Conservation (phyloP, 2,888 invertebrate species). For the Hyles lineata region DNA sequence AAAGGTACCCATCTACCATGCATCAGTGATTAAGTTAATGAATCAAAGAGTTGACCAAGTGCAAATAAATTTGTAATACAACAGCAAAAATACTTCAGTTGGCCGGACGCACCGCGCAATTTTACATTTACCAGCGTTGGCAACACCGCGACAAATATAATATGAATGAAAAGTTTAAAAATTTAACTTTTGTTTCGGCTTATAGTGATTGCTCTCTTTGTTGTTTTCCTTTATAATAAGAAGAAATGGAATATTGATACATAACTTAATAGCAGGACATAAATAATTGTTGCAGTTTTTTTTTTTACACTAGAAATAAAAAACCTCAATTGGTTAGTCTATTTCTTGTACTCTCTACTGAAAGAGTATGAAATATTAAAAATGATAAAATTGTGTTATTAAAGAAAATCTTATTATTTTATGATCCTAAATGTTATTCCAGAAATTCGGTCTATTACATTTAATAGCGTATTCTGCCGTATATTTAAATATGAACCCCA, state of each 20-base stretch:
- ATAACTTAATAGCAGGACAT: too few relatives aligned
- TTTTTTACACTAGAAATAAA: too few relatives aligned
- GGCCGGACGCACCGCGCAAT: conserved; percentile 34
- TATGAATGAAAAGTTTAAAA: conserved; percentile 52
- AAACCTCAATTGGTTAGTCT: too few relatives aligned
- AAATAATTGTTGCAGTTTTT: too few relatives aligned
- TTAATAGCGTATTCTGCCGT: too few relatives aligned
- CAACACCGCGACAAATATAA: conserved; percentile 39
- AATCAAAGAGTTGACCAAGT: conserved; percentile 30
- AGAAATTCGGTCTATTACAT: too few relatives aligned
- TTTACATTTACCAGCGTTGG: conserved; percentile 42
- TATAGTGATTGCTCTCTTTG: not conserved
- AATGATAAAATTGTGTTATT: too few relatives aligned
- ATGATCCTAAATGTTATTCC: too few relatives aligned
- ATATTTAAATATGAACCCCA: too few relatives aligned
- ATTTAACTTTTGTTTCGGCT: conserved; percentile 44
- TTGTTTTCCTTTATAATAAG: not conserved
- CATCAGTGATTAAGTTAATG: conserved; percentile 49
- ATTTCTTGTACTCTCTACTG: too few relatives aligned
- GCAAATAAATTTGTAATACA: conserved; percentile 32
- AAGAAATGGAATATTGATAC: not conserved
- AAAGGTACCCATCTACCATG: conserved; percentile 35
- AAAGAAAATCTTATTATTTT: too few relatives aligned
- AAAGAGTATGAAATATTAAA: too few relatives aligned
- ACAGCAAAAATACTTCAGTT: conserved; percentile 31